These are phyloP conservation scores for Spisula subtruncata DNA, from an alignment of 2,888 invertebrate species.

Conservation along the genomic window DNA sequence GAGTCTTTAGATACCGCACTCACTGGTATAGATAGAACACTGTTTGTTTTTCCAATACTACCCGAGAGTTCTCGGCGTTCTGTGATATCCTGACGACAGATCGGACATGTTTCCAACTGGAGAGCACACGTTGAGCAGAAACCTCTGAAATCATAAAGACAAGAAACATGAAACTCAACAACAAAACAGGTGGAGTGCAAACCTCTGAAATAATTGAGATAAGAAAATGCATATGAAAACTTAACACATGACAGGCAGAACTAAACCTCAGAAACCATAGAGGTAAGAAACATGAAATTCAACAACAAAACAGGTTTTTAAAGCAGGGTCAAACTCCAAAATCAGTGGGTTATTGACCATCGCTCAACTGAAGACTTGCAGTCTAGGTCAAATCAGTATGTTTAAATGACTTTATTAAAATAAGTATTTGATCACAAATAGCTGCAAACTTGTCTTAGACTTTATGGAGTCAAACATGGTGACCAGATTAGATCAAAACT, in stretches of 20 bases:
- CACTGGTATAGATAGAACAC: conserved; percentile 36
- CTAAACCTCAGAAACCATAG: too few species aligned
- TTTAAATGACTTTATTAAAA: too few species aligned
- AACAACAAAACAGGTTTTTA: too few species aligned
- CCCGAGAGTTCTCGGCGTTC: conserved; percentile 71
- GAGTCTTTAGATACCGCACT: conserved; percentile 41
- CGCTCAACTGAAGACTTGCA: too few species aligned
- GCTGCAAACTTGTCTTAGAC: too few species aligned
- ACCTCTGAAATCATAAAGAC: conserved; percentile 89
- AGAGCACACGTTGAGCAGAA: conserved; percentile 91
- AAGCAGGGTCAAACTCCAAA: too few species aligned
- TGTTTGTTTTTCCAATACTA: conserved; percentile 30
- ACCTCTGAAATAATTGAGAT: neutral
- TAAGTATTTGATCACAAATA: too few species aligned
- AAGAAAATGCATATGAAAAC: neutral
- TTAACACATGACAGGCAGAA: neutral
- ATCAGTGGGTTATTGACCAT: too few species aligned
- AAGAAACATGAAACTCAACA: neutral
- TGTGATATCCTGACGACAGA: conserved; percentile 93
- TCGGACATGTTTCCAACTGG: conserved; percentile 94
- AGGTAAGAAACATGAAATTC: too few species aligned
- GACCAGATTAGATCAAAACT: too few species aligned
- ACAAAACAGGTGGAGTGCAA: neutral
- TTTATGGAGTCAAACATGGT: too few species aligned
- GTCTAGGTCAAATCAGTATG: too few species aligned